A percentile compares a stretch with the other conserved stretches of the same genome.
Conservation (phyloP, 2,113 vertebrate genomes). For the Sclerurus mexicanus region DNA sequence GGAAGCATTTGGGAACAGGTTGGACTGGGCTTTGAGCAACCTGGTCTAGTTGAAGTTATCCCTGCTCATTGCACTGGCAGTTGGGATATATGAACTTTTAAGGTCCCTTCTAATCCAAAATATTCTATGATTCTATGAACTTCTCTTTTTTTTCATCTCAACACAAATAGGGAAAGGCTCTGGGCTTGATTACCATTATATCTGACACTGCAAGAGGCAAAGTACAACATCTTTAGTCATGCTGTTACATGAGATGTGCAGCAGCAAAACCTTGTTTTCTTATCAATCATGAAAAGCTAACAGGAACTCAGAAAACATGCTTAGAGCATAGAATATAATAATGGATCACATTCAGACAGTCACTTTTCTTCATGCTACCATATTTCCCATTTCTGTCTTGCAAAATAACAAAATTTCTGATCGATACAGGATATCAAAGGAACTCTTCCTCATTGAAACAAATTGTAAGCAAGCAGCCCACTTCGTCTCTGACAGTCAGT, state of each 20-base stretch:
- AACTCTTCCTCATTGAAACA: neutral
- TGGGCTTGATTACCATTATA: constrained; percentile 10
- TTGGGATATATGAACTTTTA: neutral
- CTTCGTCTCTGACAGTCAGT: neutral
- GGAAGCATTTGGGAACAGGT: neutral
- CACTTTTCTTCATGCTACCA: neutral
- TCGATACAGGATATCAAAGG: neutral
- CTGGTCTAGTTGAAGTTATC: rapidly evolving
- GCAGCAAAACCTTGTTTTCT: constrained; percentile 54
- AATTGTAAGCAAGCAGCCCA: neutral
- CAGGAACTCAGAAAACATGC: constrained; percentile 43
- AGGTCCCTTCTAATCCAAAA: neutral
- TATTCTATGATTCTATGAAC: neutral
- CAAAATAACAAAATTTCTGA: neutral
- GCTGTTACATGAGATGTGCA: neutral
- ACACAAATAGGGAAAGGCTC: constrained; percentile 15
- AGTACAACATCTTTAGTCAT: neutral
- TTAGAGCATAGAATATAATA: constrained; percentile 25
- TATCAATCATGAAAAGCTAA: constrained; percentile 30
- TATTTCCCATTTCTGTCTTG: constrained; percentile 6
- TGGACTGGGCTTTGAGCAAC: neutral
- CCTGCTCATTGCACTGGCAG: neutral
- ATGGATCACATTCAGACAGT: neutral
- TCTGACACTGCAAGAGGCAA: constrained; percentile 30
- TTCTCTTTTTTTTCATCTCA: neutral